Evolutionary conservation across 2,888 invertebrate species (phyloP).

Genomic region (Melanostoma mellinum): DNA sequence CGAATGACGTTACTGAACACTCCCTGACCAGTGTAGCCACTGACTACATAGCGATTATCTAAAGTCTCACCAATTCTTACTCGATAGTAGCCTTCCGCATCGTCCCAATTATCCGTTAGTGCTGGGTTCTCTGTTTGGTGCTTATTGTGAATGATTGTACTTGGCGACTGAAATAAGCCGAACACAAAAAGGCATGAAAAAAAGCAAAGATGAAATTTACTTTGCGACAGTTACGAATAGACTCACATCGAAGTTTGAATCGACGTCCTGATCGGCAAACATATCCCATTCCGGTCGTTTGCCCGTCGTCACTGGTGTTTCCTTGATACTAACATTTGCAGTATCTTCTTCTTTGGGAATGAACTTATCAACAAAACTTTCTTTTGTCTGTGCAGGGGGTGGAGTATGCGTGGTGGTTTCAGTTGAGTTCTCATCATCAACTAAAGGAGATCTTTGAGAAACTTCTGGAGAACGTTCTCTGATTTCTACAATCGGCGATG

Average conservation of each 20-base stretch:
- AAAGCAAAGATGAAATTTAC: background rate
- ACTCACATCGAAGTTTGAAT: conserved; percentile 88
- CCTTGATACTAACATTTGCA: conserved; percentile 48
- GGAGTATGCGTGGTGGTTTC: conserved; percentile 72
- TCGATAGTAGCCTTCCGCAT: conserved; percentile 99
- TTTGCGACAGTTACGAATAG: conserved; percentile 76
- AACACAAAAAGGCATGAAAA: background rate
- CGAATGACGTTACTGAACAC: conserved; percentile 99
- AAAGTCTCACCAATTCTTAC: conserved; percentile 97
- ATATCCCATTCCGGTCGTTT: conserved; percentile 92
- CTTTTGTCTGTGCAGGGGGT: conserved; percentile 40
- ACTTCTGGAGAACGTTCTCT: conserved; percentile 29
- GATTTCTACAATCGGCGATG: conserved; percentile 49
- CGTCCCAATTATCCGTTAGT: conserved; percentile 99
- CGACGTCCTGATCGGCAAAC: conserved; percentile 95
- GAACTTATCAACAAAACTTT: background rate
- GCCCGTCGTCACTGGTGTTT: conserved; percentile 75
- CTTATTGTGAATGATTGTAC: conserved; percentile 83
- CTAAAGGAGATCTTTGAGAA: conserved; percentile 27
- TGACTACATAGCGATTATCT: conserved; percentile 96
- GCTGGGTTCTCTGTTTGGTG: conserved; percentile 91
- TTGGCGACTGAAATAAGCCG: conserved; percentile 85
- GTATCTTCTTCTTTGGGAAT: conserved; percentile 44
- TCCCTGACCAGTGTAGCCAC: conserved; percentile 99
- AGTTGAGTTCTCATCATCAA: conserved; percentile 61